Evolutionary conservation across 2,888 invertebrate genomes (phyloP).

Genomic region (Xestia ashworthii): DNA sequence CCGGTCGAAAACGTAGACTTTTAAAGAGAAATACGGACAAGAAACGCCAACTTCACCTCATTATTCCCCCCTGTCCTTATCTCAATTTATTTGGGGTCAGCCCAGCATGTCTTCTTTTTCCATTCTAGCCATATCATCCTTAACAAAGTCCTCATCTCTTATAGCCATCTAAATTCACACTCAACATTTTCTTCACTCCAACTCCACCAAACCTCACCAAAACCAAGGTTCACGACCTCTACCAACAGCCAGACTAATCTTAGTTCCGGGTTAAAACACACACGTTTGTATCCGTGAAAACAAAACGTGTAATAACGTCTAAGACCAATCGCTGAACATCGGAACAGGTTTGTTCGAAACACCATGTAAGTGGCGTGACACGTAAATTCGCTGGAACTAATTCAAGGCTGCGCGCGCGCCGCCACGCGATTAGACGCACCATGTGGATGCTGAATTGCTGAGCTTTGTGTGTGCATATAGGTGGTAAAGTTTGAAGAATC

Average conservation of each 20-base stretch:
- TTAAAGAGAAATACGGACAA: not conserved
- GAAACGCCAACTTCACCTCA: not conserved
- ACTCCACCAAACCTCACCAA: constrained; percentile 3
- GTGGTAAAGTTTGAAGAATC: not conserved
- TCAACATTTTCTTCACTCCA: too few relatives aligned
- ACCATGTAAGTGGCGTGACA: constrained; percentile 59
- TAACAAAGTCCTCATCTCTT: too few relatives aligned
- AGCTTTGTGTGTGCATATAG: constrained; percentile 12
- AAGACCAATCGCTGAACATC: constrained; percentile 45
- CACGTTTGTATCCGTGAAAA: constrained; percentile 28
- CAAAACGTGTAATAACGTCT: constrained; percentile 43
- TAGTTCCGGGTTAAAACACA: constrained; percentile 50
- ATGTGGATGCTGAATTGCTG: constrained; percentile 10
- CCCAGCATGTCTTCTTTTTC: too few relatives aligned
- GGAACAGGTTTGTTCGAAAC: constrained; percentile 41
- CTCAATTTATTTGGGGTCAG: too few relatives aligned
- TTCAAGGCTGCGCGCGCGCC: constrained; percentile 57
- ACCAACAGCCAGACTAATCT: constrained; percentile 9
- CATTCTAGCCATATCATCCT: too few relatives aligned
- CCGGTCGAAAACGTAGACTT: not conserved
- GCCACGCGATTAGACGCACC: constrained; percentile 43
- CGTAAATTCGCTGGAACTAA: constrained; percentile 59
- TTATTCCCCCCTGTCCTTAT: too few relatives aligned
- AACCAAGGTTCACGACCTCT: constrained; percentile 42
- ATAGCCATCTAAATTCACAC: too few relatives aligned